Conservation (phyloP, 1,140 invertebrate species). For the Bacillus rossius region DNA sequence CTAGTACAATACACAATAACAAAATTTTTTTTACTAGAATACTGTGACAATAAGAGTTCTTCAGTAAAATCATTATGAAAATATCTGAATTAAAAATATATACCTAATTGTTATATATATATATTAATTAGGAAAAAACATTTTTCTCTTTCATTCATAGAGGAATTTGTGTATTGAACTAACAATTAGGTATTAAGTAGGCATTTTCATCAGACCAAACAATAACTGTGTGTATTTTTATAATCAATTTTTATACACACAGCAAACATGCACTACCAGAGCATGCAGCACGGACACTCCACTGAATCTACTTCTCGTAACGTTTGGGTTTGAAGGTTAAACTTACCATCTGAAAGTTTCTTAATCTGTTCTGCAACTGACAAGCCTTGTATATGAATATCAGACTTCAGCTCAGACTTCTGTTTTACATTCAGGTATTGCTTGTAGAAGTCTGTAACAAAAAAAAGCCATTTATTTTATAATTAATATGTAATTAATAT, state of each 20-base stretch:
- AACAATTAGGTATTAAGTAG: neutral
- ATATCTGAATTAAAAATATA: no score
- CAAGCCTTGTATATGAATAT: slow-evolving; percentile 1
- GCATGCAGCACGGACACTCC: neutral
- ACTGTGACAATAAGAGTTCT: no score
- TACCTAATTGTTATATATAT: no score
- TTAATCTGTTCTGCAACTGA: slow-evolving; percentile 10
- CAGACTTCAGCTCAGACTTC: neutral
- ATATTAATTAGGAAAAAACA: no score
- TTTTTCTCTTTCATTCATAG: no score
- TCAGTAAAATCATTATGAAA: no score
- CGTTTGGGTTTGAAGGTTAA: neutral
- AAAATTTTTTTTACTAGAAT: no score
- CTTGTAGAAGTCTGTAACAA: slow-evolving; percentile 1
- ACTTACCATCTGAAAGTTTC: slow-evolving; percentile 10
- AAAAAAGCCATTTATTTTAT: neutral
- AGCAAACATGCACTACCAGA: neutral
- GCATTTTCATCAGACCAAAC: neutral
- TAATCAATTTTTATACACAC: neutral
- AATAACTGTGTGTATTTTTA: neutral
- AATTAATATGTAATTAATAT: neutral
- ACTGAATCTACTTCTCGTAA: neutral
- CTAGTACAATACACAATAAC: no score
- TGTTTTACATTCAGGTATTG: slow-evolving; percentile 4
- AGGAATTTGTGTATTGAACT: no score